These are phyloP conservation scores for Anthophora plumipes DNA, from an alignment of 2,888 invertebrate genomes.

Conservation along the genomic window DNA sequence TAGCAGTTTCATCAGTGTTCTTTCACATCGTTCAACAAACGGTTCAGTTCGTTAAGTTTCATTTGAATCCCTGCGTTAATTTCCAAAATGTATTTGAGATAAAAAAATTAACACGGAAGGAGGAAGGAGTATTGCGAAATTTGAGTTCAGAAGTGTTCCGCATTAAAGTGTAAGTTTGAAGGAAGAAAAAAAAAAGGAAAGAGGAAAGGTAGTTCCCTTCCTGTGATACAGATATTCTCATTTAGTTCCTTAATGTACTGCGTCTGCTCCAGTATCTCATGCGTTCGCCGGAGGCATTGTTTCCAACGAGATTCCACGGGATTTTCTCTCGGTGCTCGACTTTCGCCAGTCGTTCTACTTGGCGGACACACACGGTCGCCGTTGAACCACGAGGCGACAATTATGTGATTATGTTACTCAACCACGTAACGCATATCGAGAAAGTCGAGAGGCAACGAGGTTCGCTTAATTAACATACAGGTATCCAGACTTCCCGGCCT, in stretches of 20 bases:
- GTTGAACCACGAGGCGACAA: constrained; percentile 53
- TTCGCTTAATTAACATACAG: constrained; percentile 41
- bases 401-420: constrained; percentile 68
- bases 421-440: constrained; percentile 62
- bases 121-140: too few relatives aligned
- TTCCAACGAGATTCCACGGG: constrained; percentile 63
- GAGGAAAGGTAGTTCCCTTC: not conserved
- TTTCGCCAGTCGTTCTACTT: constrained; percentile 74
- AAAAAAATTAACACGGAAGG: too few relatives aligned
- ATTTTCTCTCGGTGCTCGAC: constrained; percentile 73
- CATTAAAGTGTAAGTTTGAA: not conserved
- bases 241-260: not conserved
- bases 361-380: constrained; percentile 53
- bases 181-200: not conserved
- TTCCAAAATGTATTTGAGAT: too few relatives aligned
- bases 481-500: not conserved
- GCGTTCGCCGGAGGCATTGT: constrained; percentile 15
- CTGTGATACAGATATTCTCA: not conserved
- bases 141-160: too few relatives aligned
- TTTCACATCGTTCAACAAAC: too few relatives aligned
- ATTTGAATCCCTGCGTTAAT: too few relatives aligned
- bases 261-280: not conserved
- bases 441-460: constrained; percentile 56
- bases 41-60: too few relatives aligned
- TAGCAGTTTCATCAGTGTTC: too few relatives aligned